Conservation (phyloP, 1,140 invertebrate genomes). For the Gryllus bimaculatus region DNA sequence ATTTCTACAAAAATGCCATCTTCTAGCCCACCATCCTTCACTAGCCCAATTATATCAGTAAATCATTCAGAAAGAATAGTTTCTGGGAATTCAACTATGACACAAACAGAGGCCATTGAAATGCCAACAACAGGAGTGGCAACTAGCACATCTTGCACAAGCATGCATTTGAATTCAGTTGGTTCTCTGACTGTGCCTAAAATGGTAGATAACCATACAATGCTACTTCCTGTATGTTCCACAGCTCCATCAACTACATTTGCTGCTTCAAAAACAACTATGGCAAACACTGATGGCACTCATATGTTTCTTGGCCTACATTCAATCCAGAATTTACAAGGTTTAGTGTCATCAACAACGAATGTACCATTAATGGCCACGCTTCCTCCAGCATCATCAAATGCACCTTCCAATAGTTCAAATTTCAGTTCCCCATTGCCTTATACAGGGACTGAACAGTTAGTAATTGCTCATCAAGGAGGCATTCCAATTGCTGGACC, state of each 20-base stretch:
- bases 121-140: no score
- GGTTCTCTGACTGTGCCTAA: not conserved
- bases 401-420: not conserved
- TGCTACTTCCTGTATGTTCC: not conserved
- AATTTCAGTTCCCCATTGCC: not conserved
- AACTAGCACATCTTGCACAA: not conserved
- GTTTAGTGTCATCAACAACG: constrained; percentile 7
- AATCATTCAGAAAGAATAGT: not conserved
- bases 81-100: not conserved
- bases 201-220: not conserved
- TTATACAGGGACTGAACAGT: constrained; percentile 9
- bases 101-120: not conserved
- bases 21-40: not conserved
- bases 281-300: not conserved
- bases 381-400: not conserved
- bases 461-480: constrained; percentile 16
- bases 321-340: constrained; percentile 8
- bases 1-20: not conserved
- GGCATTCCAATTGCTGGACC: constrained; percentile 9
- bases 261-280: not conserved
- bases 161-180: not conserved
- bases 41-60: no score
- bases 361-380: constrained; percentile 11
- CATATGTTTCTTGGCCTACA: constrained; percentile 8
- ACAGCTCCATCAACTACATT: not conserved